Percentiles rank a stretch among this genome's conserved stretches.
phyloP scores from a whole-genome alignment of 2,888 invertebrate species.

The Meloe dianella region DNA sequence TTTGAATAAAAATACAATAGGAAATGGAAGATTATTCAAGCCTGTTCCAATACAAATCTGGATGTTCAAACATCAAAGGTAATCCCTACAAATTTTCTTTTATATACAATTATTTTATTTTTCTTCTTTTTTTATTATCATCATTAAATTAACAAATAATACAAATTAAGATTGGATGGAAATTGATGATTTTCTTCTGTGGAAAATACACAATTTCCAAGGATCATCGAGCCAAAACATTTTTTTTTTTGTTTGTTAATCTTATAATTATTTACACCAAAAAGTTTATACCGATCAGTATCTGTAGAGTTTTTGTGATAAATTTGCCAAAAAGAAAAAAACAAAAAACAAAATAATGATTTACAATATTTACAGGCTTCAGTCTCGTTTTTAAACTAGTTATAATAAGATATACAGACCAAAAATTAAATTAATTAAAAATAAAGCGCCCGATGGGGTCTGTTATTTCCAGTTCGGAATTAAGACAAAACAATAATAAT shows the following conservation, averaged over 20 bases:
- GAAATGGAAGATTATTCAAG: background rate
- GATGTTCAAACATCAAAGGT: no score
- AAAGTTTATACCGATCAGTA: no score
- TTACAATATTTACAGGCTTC: conserved; percentile 10
- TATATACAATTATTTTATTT: no score
- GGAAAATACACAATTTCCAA: no score
- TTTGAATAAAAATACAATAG: conserved; percentile 10
- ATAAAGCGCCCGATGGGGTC: background rate
- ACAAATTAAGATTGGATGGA: conserved; percentile 1
- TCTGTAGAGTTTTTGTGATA: background rate
- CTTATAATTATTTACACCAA: conserved; percentile 6
- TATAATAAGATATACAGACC: background rate
- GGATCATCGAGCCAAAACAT: no score
- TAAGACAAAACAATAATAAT: no score
- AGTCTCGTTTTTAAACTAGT: background rate
- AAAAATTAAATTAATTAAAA: background rate
- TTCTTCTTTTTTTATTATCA: background rate
- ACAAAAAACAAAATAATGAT: background rate
- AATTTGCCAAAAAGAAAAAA: no score
- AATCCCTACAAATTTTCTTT: no score
- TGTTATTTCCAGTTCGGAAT: no score
- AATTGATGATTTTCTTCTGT: no score
- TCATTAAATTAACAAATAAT: conserved; percentile 2
- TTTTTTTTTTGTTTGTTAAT: no score
- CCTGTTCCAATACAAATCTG: no score